These are phyloP conservation scores for Bruchidius siliquastri DNA, from an alignment of 2,888 invertebrate species.

Conservation along the genomic window DNA sequence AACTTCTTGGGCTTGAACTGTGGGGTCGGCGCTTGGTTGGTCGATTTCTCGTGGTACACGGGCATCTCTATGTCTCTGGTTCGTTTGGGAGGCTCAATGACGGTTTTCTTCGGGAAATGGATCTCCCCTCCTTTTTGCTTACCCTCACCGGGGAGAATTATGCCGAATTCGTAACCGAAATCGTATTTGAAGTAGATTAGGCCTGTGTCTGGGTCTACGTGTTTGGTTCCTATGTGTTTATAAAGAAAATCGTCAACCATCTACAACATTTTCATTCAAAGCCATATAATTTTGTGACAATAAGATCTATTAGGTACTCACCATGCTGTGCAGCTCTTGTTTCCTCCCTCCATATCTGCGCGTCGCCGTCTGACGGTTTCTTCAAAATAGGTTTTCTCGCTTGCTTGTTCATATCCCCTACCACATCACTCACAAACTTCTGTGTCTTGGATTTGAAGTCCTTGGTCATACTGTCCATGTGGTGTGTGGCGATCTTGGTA, in stretches of 20 bases:
- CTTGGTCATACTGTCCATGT: slow-evolving; percentile 63
- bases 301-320: slow-evolving; percentile 44
- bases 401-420: slow-evolving; percentile 53
- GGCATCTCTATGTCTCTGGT: slow-evolving; percentile 61
- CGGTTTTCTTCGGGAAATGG: slow-evolving; percentile 46
- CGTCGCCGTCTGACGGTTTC: slow-evolving; percentile 49
- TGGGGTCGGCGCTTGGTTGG: slow-evolving; percentile 28
- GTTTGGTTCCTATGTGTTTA: slow-evolving; percentile 62
- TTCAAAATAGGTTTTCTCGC: slow-evolving; percentile 48
- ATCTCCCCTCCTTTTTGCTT: slow-evolving; percentile 46
- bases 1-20: slow-evolving; percentile 47
- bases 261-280: no score
- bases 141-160: slow-evolving; percentile 64
- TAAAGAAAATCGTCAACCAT: neutral
- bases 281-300: no score
- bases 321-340: slow-evolving; percentile 67
- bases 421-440: slow-evolving; percentile 62
- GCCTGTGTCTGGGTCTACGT: slow-evolving; percentile 70
- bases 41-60: slow-evolving; percentile 60
- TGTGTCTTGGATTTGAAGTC: slow-evolving; percentile 65
- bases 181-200: slow-evolving; percentile 78
- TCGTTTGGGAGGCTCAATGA: slow-evolving; percentile 53
- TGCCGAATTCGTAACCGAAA: slow-evolving; percentile 75
- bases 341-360: slow-evolving; percentile 68
- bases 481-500: slow-evolving; percentile 56